Evolutionary conservation across 2,797 vertebrate species (phyloP).

Genomic region (Ctenosaura bakeri): DNA sequence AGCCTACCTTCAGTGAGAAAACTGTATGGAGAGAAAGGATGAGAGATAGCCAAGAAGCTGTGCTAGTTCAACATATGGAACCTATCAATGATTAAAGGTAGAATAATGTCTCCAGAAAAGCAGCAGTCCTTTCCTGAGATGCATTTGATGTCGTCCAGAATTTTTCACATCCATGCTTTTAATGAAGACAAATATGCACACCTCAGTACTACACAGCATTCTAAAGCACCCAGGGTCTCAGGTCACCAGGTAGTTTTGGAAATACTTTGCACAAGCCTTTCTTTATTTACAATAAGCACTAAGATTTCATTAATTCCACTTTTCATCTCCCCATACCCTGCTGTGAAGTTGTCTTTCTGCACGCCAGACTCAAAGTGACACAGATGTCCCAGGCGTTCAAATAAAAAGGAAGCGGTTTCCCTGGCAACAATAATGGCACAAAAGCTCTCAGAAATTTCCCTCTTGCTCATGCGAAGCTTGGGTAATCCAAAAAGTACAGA

Average conservation of each 20-base stretch:
- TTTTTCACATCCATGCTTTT: slow-evolving; percentile 12
- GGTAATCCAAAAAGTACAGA: slow-evolving; percentile 72
- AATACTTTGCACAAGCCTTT: slow-evolving; percentile 37
- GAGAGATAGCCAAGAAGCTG: background rate
- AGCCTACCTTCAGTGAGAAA: background rate
- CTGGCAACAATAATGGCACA: slow-evolving; percentile 77
- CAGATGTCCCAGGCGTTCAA: slow-evolving; percentile 70
- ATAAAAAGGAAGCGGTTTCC: slow-evolving; percentile 77
- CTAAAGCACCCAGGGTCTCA: background rate
- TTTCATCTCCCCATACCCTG: slow-evolving; percentile 52
- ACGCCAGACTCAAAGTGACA: slow-evolving; percentile 67
- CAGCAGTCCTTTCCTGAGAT: background rate
- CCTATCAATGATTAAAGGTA: background rate
- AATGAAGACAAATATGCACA: slow-evolving; percentile 13
- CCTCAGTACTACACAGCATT: slow-evolving; percentile 9
- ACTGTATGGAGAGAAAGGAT: background rate
- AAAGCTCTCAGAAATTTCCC: slow-evolving; percentile 74
- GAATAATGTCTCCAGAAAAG: background rate
- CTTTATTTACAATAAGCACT: slow-evolving; percentile 50
- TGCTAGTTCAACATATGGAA: background rate
- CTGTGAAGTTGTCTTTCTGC: slow-evolving; percentile 65
- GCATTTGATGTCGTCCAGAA: background rate
- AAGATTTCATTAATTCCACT: slow-evolving; percentile 56
- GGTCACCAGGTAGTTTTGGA: slow-evolving; percentile 37
- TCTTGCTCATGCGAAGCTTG: slow-evolving; percentile 62